Evolutionary conservation across 1,140 invertebrate species (phyloP).

Genomic region (Maniola jurtina): DNA sequence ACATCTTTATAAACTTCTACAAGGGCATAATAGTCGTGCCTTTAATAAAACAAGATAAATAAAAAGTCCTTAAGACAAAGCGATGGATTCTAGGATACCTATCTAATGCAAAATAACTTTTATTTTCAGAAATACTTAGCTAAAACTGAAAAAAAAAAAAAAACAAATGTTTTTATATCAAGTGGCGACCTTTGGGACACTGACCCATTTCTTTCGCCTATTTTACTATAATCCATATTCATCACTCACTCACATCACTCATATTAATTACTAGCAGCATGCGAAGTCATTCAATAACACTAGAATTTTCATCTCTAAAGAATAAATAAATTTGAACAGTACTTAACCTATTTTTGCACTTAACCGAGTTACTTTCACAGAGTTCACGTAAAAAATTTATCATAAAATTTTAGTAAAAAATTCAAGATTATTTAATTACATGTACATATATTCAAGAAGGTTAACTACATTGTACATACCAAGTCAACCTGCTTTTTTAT

Average conservation of each 20-base stretch:
- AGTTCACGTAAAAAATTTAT: background rate
- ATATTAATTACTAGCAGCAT: slow-evolving; percentile 14
- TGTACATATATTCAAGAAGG: background rate
- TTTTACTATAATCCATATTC: slow-evolving; percentile 14
- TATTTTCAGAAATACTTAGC: too few species aligned
- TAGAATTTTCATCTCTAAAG: slow-evolving; percentile 20
- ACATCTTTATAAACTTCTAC: too few species aligned
- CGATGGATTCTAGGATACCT: too few species aligned
- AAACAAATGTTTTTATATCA: background rate
- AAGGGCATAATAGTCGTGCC: too few species aligned
- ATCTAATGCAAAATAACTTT: too few species aligned
- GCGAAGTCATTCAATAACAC: slow-evolving; percentile 16
- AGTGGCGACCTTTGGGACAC: background rate
- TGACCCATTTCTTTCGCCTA: slow-evolving; percentile 6
- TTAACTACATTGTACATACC: too few species aligned
- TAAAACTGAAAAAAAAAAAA: background rate
- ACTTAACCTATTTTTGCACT: slow-evolving; percentile 24
- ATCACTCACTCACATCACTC: slow-evolving; percentile 20
- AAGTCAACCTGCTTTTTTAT: background rate
- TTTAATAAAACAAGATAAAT: too few species aligned
- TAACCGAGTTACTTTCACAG: background rate
- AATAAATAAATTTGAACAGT: slow-evolving; percentile 21
- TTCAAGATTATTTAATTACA: background rate
- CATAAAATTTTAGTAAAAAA: too few species aligned
- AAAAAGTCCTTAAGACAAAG: too few species aligned